These are phyloP conservation scores for Circaetus cinerascens DNA, from an alignment of 2,113 vertebrate genomes.

Conservation along the genomic window DNA sequence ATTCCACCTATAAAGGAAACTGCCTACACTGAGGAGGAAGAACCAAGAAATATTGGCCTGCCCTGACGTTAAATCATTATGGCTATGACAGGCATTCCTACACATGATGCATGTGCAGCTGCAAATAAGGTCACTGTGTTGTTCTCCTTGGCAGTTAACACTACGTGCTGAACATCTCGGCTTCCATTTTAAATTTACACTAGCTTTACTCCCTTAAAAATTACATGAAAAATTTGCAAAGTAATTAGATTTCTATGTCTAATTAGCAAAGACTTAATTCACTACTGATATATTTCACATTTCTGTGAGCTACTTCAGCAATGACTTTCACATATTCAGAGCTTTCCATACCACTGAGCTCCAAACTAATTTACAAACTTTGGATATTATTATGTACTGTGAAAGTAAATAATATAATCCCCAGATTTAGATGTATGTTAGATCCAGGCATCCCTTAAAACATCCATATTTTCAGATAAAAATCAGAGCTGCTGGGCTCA, in stretches of 20 bases:
- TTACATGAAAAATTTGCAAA: slow-evolving; percentile 7
- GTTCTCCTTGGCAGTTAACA: slow-evolving; percentile 60
- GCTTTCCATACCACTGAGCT: background rate
- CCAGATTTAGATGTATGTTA: background rate
- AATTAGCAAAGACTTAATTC: slow-evolving; percentile 36
- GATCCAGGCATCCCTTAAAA: background rate
- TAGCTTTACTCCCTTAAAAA: slow-evolving; percentile 28
- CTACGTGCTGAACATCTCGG: background rate
- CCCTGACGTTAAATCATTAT: slow-evolving; percentile 68
- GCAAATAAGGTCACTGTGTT: slow-evolving; percentile 61
- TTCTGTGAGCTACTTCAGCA: background rate
- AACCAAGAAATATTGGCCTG: slow-evolving; percentile 69
- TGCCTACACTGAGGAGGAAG: slow-evolving; percentile 63
- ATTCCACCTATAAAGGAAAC: slow-evolving; percentile 63
- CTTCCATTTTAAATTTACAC: slow-evolving; percentile 37
- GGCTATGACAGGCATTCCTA: slow-evolving; percentile 67
- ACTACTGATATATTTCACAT: slow-evolving; percentile 10
- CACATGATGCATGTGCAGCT: slow-evolving; percentile 67
- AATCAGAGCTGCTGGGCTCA: background rate
- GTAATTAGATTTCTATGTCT: slow-evolving; percentile 52
- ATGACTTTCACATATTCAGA: background rate
- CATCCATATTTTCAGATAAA: background rate
- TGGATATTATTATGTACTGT: background rate
- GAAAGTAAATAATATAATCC: background rate
- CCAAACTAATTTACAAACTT: slow-evolving; percentile 16